A percentile compares a stretch with the other conserved stretches of the same genome.
phyloP scores from a whole-genome alignment of 2,888 invertebrate species.

The Kuschelorhynchus macadamiae region DNA sequence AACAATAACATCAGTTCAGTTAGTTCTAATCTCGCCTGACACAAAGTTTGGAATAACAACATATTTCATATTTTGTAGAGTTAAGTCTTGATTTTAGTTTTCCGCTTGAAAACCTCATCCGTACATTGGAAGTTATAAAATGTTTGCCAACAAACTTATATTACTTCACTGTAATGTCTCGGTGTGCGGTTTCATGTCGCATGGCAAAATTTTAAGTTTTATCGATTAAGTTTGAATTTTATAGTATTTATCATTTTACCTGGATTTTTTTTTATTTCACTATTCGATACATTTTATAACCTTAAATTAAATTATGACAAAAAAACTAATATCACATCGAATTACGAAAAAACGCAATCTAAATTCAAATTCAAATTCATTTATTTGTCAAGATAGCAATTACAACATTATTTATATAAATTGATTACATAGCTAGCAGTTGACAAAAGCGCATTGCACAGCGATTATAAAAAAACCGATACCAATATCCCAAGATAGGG shows the following conservation, averaged over 20 bases:
- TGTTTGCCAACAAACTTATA: slow-evolving; percentile 43
- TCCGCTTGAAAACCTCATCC: slow-evolving; percentile 31
- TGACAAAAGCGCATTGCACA: too few relatives aligned
- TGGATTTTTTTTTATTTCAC: neutral
- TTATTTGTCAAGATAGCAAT: too few relatives aligned
- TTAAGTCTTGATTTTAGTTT: slow-evolving; percentile 31
- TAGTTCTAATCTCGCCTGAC: slow-evolving; percentile 22
- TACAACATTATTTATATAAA: too few relatives aligned
- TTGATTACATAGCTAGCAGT: too few relatives aligned
- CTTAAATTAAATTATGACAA: too few relatives aligned
- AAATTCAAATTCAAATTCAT: too few relatives aligned
- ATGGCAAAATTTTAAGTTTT: slow-evolving; percentile 22
- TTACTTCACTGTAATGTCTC: slow-evolving; percentile 40
- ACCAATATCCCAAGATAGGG: too few relatives aligned
- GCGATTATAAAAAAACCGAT: too few relatives aligned
- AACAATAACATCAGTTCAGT: slow-evolving; percentile 33
- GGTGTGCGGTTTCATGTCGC: slow-evolving; percentile 15
- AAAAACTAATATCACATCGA: too few relatives aligned
- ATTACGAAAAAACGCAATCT: too few relatives aligned
- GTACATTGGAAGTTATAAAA: slow-evolving; percentile 38
- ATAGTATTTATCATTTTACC: slow-evolving; percentile 5
- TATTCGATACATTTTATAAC: too few relatives aligned
- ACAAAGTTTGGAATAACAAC: slow-evolving; percentile 36
- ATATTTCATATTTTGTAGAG: slow-evolving; percentile 42
- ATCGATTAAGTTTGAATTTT: slow-evolving; percentile 20